Percentiles rank a stretch among this genome's conserved stretches.
These are phyloP conservation scores for Chaunax sp. DNA, from an alignment of 2,797 vertebrate genomes.

Conservation along the genomic window DNA sequence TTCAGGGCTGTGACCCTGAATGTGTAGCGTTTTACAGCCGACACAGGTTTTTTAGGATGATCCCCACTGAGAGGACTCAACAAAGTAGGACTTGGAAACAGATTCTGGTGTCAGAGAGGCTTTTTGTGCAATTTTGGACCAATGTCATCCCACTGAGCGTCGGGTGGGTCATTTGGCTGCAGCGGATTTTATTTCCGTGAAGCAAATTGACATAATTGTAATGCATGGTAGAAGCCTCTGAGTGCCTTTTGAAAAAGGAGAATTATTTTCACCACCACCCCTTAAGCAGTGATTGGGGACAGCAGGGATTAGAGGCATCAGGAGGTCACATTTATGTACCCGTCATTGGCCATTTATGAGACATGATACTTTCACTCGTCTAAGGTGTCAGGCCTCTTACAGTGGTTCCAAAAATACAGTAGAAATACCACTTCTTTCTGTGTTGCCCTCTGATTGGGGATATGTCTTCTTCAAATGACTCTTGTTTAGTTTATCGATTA, in stretches of 20 bases:
- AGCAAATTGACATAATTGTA: conserved; percentile 41
- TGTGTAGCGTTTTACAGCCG: conserved; percentile 32
- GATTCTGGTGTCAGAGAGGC: conserved; percentile 29
- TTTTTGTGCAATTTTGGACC: conserved; percentile 35
- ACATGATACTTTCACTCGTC: conserved; percentile 53
- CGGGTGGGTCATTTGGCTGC: conserved; percentile 28
- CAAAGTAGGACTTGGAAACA: conserved; percentile 38
- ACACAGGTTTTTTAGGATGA: conserved; percentile 56
- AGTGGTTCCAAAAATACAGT: conserved; percentile 18
- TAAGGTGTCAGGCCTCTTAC: conserved; percentile 27
- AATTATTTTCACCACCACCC: conserved; percentile 3
- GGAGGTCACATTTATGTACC: conserved; percentile 38
- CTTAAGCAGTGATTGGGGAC: conserved; percentile 27
- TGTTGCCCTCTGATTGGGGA: not conserved
- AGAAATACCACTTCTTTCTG: conserved; percentile 25
- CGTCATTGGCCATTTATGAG: conserved; percentile 51
- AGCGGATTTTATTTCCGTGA: conserved; percentile 31
- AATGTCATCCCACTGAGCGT: conserved; percentile 24
- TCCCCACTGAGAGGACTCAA: conserved; percentile 37
- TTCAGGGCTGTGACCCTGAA: conserved; percentile 31
- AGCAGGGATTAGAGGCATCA: conserved; percentile 18
- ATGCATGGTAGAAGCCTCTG: conserved; percentile 6
- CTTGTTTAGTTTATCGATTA: not conserved
- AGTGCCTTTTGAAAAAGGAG: conserved; percentile 20
- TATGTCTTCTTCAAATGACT: not conserved